These are phyloP conservation scores for Lapara coniferarum DNA, from an alignment of 2,888 invertebrate species.

Conservation along the genomic window DNA sequence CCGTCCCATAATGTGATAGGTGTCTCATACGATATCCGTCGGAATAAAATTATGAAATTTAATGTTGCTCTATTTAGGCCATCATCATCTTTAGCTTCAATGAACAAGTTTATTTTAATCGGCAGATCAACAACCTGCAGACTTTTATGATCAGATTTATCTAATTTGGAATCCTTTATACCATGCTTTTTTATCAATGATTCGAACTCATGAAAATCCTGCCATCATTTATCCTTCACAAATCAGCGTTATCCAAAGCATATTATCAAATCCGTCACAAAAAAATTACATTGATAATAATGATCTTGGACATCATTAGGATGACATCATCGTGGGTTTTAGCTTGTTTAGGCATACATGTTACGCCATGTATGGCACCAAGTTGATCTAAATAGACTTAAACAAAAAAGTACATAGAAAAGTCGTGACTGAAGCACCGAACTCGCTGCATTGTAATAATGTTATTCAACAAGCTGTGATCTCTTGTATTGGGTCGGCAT, in stretches of 20 bases:
- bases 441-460: constrained; percentile 32
- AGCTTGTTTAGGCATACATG: background rate
- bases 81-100: too few relatives aligned
- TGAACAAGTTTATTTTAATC: too few relatives aligned
- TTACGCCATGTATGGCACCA: background rate
- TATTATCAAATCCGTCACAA: constrained; percentile 4
- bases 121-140: too few relatives aligned
- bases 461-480: constrained; percentile 26
- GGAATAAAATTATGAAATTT: too few relatives aligned
- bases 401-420: constrained; percentile 17
- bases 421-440: constrained; percentile 29
- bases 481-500: constrained; percentile 15
- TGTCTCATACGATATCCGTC: too few relatives aligned
- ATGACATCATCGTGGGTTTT: constrained; percentile 1
- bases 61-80: too few relatives aligned
- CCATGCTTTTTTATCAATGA: background rate
- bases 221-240: background rate
- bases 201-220: background rate
- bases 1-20: too few relatives aligned
- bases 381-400: background rate
- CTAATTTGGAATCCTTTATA: too few relatives aligned
- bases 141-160: too few relatives aligned
- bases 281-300: constrained; percentile 6
- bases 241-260: background rate
- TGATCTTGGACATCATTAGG: background rate